Base-by-base conservation (phyloP, 2,113 vertebrate genomes). In the Condylura cristata region DNA sequence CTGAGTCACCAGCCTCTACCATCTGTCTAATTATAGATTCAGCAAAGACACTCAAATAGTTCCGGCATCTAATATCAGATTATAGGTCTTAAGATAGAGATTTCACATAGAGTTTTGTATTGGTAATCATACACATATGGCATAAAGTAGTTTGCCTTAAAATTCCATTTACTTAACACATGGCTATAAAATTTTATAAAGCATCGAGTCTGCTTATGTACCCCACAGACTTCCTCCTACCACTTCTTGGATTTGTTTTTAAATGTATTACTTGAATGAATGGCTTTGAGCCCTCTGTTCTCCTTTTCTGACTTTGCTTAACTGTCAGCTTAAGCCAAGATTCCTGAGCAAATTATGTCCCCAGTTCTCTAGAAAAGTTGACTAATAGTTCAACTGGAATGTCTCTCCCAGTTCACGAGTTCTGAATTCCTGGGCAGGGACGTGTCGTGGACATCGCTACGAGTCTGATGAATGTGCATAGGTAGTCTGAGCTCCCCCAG, bases 11-110 rank as follows among this genome's bases (percentile, higher is more conserved):
- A 53, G 22, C 3, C 81, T 68, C 6, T 0, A 41, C 85, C 65
- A 53, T 85, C 82, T 90, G 82, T 76, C 48, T 93, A 51, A 78
- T 95, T 90, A 96, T 34, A 61, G 51, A 66, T 61, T 39, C 46
- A 60, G 4, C 16, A 3, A 75, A 6, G 66, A 83, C 30, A 63
- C 51, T 26, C 60, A 65, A 79, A 87, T 9, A 51, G 37, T 86
- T 81, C 44, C 37, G 84, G 75, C 48, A 84, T 90, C 60, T 71
- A 60, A 58, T 63, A 70, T 13, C 41, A 90, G 46, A 37, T 61
- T 53, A 60, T 20, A 91, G 63, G 26, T 72, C 58, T 87, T 78
- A 71, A 80, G 32, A 39, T 37, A 44, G 8, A 60, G 10, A 90
- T 58, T 86, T 86, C 13, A 82, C 41, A 37, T 48, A 34, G 5